Evolutionary conservation across 37 sponge, comb jelly and placozoan species (phyloP).

Genomic region (Axinella damicornis): DNA sequence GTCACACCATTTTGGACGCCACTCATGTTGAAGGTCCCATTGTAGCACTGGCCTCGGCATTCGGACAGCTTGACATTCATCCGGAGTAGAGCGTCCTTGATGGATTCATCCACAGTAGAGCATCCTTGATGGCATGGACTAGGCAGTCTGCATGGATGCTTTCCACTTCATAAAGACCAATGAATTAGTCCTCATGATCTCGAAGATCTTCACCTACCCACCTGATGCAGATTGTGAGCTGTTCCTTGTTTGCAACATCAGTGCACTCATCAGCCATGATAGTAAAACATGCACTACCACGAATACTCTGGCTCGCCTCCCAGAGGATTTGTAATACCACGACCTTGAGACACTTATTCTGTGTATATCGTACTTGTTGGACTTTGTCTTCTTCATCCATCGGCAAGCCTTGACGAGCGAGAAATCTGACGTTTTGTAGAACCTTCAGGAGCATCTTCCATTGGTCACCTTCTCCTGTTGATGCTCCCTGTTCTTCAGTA

Average conservation of each 20-base stretch:
- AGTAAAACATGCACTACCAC: slow-evolving; percentile 42
- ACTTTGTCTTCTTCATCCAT: slow-evolving; percentile 77
- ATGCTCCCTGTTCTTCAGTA: slow-evolving; percentile 42
- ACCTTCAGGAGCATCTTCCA: slow-evolving; percentile 58
- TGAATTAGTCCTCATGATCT: slow-evolving; percentile 74
- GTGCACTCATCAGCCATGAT: slow-evolving; percentile 87
- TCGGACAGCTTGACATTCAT: slow-evolving; percentile 33
- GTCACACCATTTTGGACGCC: slow-evolving; percentile 61
- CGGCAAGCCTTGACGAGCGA: slow-evolving; percentile 78
- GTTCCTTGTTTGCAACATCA: slow-evolving; percentile 73
- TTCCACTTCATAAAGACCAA: slow-evolving; percentile 74
- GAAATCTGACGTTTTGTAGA: slow-evolving; percentile 69
- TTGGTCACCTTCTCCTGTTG: slow-evolving; percentile 50
- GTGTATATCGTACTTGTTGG: slow-evolving; percentile 71
- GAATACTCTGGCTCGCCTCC: slow-evolving; percentile 48
- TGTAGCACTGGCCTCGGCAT: slow-evolving; percentile 72
- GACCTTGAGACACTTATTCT: slow-evolving; percentile 80
- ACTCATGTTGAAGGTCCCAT: slow-evolving; percentile 60
- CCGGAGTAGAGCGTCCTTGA: slow-evolving; percentile 34
- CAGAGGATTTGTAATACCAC: slow-evolving; percentile 76
- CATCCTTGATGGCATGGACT: slow-evolving; percentile 35
- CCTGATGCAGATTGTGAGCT: slow-evolving; percentile 72
- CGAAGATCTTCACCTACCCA: slow-evolving; percentile 46
- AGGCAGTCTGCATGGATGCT: slow-evolving; percentile 60
- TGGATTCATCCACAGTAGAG: no score